A percentile compares a stretch with the other conserved stretches of the same genome.
Conservation (phyloP, 2,113 vertebrate species). For the Dipodomys merriami region DNA sequence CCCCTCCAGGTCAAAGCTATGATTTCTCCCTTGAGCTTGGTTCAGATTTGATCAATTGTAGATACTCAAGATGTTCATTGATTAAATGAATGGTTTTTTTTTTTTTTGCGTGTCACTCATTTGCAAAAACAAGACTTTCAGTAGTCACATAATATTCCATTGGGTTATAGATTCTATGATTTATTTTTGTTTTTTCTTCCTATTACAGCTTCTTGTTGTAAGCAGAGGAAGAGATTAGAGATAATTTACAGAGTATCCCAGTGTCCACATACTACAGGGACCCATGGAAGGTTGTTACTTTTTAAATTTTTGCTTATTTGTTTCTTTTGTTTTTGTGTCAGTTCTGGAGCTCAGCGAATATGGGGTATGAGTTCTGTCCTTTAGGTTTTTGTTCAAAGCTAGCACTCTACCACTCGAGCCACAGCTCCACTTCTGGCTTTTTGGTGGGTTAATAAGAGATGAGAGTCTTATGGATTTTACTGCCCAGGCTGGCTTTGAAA, state of each 20-base stretch:
- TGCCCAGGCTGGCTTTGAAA: no score
- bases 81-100: not conserved
- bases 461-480: no score
- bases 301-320: no score
- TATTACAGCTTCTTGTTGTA: not conserved
- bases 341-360: no score
- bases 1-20: not conserved
- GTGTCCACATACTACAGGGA: not conserved
- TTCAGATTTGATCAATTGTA: not conserved
- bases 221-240: not conserved
- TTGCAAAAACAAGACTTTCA: slow-evolving; percentile 26
- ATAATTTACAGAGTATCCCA: slow-evolving; percentile 15
- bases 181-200: not conserved
- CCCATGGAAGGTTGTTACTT: no score
- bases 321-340: no score
- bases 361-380: no score
- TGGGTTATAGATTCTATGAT: not conserved
- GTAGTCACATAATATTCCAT: not conserved
- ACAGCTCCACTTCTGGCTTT: no score
- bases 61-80: not conserved
- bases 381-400: no score
- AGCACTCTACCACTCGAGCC: no score
- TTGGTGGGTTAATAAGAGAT: no score
- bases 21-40: not conserved
- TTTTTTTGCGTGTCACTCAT: not conserved